Conservation (phyloP, 1,140 invertebrate genomes). For the Ruditapes philippinarum region DNA sequence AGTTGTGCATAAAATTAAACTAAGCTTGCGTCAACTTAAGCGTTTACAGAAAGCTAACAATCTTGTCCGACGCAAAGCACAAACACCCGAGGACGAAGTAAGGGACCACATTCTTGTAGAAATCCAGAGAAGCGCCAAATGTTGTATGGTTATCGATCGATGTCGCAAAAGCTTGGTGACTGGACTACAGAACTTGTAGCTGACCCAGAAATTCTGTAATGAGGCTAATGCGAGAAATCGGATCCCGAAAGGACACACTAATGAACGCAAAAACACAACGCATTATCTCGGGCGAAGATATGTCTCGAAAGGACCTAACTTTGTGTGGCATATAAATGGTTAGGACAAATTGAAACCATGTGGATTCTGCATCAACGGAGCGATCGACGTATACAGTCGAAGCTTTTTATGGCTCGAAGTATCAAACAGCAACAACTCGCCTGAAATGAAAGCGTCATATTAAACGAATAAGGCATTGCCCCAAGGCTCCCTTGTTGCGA, state of each 20-base stretch:
- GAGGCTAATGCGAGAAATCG: background rate
- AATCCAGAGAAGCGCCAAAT: too few relatives aligned
- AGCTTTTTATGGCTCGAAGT: slow-evolving; percentile 20
- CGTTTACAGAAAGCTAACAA: background rate
- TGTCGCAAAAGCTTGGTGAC: too few relatives aligned
- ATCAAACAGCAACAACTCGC: background rate
- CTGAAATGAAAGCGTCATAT: too few relatives aligned
- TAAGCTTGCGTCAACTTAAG: background rate
- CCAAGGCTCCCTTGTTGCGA: slow-evolving; percentile 27
- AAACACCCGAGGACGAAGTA: too few relatives aligned
- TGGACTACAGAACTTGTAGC: too few relatives aligned
- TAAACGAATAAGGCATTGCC: background rate
- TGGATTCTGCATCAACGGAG: slow-evolving; percentile 8
- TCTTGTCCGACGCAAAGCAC: background rate
- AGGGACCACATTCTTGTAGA: too few relatives aligned
- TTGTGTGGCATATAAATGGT: slow-evolving; percentile 28
- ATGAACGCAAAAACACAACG: background rate
- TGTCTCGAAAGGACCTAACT: background rate
- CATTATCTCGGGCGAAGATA: background rate
- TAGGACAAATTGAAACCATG: slow-evolving; percentile 31
- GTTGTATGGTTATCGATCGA: too few relatives aligned
- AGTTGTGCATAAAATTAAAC: slow-evolving; percentile 2
- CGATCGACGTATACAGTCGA: slow-evolving; percentile 26
- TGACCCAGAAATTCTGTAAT: background rate
- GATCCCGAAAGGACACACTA: background rate